These are phyloP conservation scores for Xenops minutus DNA, from an alignment of 2,797 vertebrate genomes.

Conservation along the genomic window DNA sequence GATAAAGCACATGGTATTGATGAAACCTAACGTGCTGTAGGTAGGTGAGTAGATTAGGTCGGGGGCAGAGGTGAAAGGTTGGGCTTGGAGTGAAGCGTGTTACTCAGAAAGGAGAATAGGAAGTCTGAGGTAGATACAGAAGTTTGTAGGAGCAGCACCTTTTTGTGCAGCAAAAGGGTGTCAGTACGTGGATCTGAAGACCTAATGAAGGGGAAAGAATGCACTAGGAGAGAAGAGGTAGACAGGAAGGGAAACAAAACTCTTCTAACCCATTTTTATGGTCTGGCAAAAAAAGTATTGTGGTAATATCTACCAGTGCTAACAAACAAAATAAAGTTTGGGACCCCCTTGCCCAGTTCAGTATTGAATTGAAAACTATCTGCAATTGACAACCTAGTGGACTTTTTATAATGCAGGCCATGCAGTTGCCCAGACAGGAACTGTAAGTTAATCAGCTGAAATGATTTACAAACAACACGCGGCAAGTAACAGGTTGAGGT, in stretches of 20 bases:
- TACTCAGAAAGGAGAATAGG: neutral
- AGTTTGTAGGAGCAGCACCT: neutral
- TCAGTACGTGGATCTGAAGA: neutral
- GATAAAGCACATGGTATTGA: neutral
- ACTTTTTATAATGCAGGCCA: neutral
- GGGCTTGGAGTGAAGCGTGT: neutral
- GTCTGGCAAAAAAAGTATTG: neutral
- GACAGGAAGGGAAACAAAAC: neutral
- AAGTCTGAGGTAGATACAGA: rapidly evolving
- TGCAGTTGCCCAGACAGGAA: neutral
- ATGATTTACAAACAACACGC: neutral
- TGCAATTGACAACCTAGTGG: neutral
- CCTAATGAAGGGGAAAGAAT: neutral
- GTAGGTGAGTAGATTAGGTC: neutral
- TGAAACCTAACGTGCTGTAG: neutral
- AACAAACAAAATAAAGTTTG: neutral
- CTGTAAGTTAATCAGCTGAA: neutral
- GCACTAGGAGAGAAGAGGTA: neutral
- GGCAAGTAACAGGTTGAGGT: neutral
- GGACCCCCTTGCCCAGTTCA: neutral
- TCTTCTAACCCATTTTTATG: neutral
- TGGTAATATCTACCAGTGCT: neutral
- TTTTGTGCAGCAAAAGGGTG: neutral
- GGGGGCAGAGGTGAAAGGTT: neutral
- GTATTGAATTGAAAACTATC: neutral